These are phyloP conservation scores for Neodiprion lecontei DNA, from an alignment of 1,140 invertebrate genomes.

Conservation along the genomic window DNA sequence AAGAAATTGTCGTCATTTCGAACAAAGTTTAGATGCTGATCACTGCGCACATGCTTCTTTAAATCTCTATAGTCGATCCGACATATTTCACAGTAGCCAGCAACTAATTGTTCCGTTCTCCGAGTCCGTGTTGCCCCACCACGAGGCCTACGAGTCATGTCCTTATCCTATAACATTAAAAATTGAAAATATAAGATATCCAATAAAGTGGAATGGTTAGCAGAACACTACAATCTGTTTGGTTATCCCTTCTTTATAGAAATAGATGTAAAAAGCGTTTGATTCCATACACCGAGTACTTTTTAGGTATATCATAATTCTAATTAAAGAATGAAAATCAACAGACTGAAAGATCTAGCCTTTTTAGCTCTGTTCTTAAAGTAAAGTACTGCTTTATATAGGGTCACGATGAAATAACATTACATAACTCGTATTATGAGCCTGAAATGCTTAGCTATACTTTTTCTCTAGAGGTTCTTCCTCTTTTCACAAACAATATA, in stretches of 20 bases:
- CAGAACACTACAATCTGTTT: no score
- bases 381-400: no score
- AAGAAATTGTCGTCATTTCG: slow-evolving; percentile 75
- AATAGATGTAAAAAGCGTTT: not conserved
- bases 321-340: slow-evolving; percentile 2
- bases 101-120: slow-evolving; percentile 62
- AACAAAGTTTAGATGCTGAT: slow-evolving; percentile 74
- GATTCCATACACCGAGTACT: not conserved
- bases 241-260: no score
- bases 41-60: slow-evolving; percentile 72
- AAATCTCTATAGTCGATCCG: slow-evolving; percentile 73
- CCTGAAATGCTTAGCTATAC: no score
- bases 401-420: no score
- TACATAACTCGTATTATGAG: no score
- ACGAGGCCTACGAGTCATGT: slow-evolving; percentile 72
- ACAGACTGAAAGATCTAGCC: no score
- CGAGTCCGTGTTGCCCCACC: slow-evolving; percentile 64
- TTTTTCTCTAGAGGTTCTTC: no score
- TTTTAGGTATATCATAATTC: not conserved
- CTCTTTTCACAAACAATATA: no score
- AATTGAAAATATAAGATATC: not conserved
- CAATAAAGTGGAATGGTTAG: no score
- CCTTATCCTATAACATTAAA: slow-evolving; percentile 46
- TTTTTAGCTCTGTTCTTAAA: no score
- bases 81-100: slow-evolving; percentile 80